Conservation (phyloP, 2,888 invertebrate genomes). For the Drosophila birchii region DNA sequence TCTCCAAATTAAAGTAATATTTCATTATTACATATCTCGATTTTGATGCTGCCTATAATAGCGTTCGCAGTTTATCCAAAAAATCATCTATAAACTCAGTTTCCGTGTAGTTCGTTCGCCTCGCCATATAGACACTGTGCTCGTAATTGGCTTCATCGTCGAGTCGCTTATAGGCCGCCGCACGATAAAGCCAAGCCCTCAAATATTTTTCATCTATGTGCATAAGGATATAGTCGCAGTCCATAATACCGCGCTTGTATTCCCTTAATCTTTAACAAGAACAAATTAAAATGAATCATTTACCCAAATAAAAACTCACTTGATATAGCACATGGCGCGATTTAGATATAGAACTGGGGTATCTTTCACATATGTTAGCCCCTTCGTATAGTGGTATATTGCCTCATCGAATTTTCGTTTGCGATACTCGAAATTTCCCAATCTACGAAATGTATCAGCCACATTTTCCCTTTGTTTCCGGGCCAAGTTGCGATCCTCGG, state of each 20-base stretch:
- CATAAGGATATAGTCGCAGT: constrained; percentile 53
- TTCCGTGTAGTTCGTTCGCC: constrained; percentile 15
- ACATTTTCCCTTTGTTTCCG: constrained; percentile 25
- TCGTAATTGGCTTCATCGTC: constrained; percentile 54
- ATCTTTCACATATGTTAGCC: constrained; percentile 51
- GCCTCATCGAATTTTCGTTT: constrained; percentile 35
- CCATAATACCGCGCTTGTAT: constrained; percentile 53
- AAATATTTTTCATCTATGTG: constrained; percentile 49
- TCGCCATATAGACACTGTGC: constrained; percentile 35
- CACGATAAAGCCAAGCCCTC: constrained; percentile 64
- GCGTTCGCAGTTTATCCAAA: constrained; percentile 50
- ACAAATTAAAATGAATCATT: background rate
- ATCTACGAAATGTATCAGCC: constrained; percentile 59
- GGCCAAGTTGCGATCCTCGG: constrained; percentile 10
- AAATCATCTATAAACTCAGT: constrained; percentile 50
- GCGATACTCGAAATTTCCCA: constrained; percentile 59
- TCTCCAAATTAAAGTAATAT: background rate
- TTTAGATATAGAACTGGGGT: constrained; percentile 65
- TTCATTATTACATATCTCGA: background rate
- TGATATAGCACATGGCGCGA: constrained; percentile 59
- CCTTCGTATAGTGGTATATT: constrained; percentile 49
- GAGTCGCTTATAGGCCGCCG: constrained; percentile 48
- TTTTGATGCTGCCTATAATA: constrained; percentile 11
- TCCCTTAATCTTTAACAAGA: constrained; percentile 39
- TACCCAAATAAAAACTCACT: constrained; percentile 27